Evolutionary conservation across 2,888 invertebrate species (phyloP), one percentile per base, ranked within the genome.

Genomic region (Dendrolimus houi): DNA sequence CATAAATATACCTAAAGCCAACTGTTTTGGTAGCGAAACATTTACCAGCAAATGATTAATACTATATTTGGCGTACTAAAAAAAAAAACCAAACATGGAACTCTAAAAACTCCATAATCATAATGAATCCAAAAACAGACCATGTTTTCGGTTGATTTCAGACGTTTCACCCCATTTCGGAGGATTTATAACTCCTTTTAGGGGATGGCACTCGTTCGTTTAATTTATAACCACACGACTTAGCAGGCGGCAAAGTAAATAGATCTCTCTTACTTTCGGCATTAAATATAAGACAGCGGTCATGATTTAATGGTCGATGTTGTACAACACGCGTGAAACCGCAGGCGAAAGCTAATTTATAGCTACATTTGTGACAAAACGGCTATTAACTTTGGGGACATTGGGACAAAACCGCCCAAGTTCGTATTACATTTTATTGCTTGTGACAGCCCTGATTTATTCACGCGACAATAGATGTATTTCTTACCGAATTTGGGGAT

Each of bases 141-240:
- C 29, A 29, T 29, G 29, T 29, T 29, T 29, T 29, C 29, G 29
- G 29, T 29, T 29, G 29, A 29, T 29, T 17, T 29, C 9, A 47
- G 47, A 47, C 47, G 12, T 68, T 70, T 71, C 55, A 67, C 69
- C 69, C 71, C 68, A 60, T 66, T 65, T 54, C 53, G 63, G 60
- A 63, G 64, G 74, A 82, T 81, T 81, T 81, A 82, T 79, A 68
- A 74, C 75, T 74, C 65, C 70, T 76, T 74, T 74, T 69, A 68
- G 68, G 80, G 79, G 75, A 29, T 73, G 69, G 77, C 70, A 74
- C 66, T 66, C 47, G 63, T 59, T 14, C 42, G 62, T 65, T 70
- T 79, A 74, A 87, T 87, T 85, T 86, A 87, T 83, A 47, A 47
- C 47, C 47, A 47, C 0, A 47, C 12, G 12, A 52, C 47, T 9